Conservation (phyloP, 2,888 invertebrate genomes). For the Oscheius sp. region DNA sequence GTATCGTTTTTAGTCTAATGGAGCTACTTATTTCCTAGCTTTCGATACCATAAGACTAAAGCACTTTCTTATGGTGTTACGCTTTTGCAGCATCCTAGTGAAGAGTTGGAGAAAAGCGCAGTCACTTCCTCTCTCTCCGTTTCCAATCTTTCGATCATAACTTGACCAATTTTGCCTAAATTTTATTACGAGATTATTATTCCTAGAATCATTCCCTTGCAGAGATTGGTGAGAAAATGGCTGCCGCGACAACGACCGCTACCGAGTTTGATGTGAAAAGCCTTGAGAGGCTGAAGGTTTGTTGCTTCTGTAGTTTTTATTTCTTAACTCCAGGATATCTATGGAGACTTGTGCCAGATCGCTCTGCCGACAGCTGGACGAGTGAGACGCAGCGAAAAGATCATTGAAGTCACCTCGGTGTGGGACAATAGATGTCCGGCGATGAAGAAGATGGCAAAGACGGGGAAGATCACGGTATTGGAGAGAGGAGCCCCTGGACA, state of each 20-base stretch:
- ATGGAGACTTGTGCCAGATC: slow-evolving; percentile 56
- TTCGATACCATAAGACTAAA: too few species aligned
- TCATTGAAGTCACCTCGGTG: slow-evolving; percentile 44
- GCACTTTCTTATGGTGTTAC: too few species aligned
- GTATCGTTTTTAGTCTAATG: too few species aligned
- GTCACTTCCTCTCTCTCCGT: too few species aligned
- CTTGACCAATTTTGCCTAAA: slow-evolving; percentile 15
- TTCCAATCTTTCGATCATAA: slow-evolving; percentile 37
- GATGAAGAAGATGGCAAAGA: slow-evolving; percentile 50
- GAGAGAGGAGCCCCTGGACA: slow-evolving; percentile 30
- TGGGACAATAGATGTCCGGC: slow-evolving; percentile 61
- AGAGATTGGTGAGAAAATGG: not conserved
- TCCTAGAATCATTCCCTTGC: not conserved
- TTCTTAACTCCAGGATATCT: slow-evolving; percentile 40
- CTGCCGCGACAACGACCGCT: slow-evolving; percentile 29
- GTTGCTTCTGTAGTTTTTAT: not conserved
- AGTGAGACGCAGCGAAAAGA: slow-evolving; percentile 32
- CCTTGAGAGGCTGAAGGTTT: slow-evolving; percentile 50
- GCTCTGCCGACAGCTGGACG: slow-evolving; percentile 48
- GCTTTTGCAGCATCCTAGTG: too few species aligned
- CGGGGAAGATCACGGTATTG: slow-evolving; percentile 40
- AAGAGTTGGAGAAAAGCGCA: too few species aligned
- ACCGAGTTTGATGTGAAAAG: slow-evolving; percentile 47
- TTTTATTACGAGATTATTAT: not conserved
- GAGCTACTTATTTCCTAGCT: too few species aligned